Conservation (phyloP, 2,888 invertebrate genomes). For the Masnerella sp. region DNA sequence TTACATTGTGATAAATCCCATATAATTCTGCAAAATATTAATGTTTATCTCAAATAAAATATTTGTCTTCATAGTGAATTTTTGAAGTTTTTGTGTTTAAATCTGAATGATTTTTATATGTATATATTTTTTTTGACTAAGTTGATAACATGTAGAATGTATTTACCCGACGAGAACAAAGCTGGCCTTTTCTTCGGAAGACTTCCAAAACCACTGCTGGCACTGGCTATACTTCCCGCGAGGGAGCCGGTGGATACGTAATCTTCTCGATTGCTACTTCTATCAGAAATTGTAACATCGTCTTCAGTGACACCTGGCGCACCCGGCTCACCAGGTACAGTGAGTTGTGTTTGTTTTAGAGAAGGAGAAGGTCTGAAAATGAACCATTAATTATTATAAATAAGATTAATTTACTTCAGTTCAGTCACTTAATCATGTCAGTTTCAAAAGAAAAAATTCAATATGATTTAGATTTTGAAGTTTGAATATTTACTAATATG, state of each 20-base stretch:
- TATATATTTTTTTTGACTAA: no score
- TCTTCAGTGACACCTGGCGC: slow-evolving; percentile 71
- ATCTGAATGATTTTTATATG: background rate
- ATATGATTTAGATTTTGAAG: no score
- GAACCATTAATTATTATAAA: slow-evolving; percentile 3
- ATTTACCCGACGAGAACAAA: slow-evolving; percentile 79
- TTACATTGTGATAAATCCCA: background rate
- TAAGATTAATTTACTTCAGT: no score
- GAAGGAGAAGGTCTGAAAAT: slow-evolving; percentile 82
- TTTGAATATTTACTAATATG: no score
- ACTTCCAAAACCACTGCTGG: slow-evolving; percentile 92
- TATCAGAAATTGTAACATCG: slow-evolving; percentile 70
- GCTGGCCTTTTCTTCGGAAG: slow-evolving; percentile 87
- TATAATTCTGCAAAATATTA: background rate
- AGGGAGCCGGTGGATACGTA: slow-evolving; percentile 81
- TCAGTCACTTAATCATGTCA: no score
- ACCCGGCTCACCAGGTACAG: slow-evolving; percentile 74
- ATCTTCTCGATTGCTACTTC: slow-evolving; percentile 79
- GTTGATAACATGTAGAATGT: background rate
- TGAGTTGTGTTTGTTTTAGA: slow-evolving; percentile 80
- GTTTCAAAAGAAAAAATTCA: no score
- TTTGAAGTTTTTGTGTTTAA: no score
- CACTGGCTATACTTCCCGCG: slow-evolving; percentile 83
- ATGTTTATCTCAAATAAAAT: background rate
- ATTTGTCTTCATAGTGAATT: background rate